Evolutionary conservation across 1,140 invertebrate species (phyloP), one percentile per base, ranked within the genome.

Genomic region (Brachionus calyciflorus): DNA sequence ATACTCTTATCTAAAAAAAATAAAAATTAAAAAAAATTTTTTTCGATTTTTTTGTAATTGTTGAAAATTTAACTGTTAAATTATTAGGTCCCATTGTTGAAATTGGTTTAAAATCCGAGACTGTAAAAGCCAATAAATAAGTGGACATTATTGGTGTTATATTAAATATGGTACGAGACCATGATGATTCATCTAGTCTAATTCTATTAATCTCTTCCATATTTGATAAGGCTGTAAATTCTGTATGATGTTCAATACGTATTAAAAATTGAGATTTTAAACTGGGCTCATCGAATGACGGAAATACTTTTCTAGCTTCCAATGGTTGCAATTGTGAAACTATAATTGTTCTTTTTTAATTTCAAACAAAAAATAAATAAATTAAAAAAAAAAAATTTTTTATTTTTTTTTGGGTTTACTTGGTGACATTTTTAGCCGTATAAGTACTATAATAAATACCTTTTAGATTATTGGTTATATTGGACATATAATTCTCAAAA

Each of bases 141-240:
- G 85, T 82, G 2, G 86, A 86, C 86, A 87, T 87, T 40, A 81
- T 80, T 37, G 86, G 86, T 2, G 85, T 86, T 37, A 78, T 78
- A 28, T 81, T 76, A 76, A 83, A 87, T 28, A 80, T 77, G 6
- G 82, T 82, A 17, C 78, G 73, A 7, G 79, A 41, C 80, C 80
- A 81, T n/a, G 60, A 81, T n/a, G 60, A 79, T n/a, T 77, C 49
- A 30, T 26, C 69, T 49, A 81, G 2, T 26, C 40, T 73, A 14
- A 51, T 51, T 55, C 24, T 33, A 30, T 21, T 33, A 26, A 73
- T 17, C 41, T 73, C 69, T 49, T 73, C 51, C 69, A 73, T 73
- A 33, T 73, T 73, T 12, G 69, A 73, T 33, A 73, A 55, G 17
- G 69, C 69, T 14, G 30, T 73, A 33, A 73, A 55, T 51, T 73